Conservation (phyloP, 2,888 invertebrate species). For the Actias luna region DNA sequence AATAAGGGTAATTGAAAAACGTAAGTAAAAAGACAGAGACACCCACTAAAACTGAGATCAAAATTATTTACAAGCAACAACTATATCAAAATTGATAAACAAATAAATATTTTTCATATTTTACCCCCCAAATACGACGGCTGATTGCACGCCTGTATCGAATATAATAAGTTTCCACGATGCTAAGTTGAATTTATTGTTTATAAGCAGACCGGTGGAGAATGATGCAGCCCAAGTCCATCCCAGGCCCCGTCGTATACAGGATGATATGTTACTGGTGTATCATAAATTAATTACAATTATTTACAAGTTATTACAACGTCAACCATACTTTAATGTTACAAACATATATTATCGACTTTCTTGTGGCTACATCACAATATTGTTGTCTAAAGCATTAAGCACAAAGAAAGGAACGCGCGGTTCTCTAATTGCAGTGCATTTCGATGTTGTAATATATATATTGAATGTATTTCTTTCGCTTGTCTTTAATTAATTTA, state of each 20-base stretch:
- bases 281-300: constrained; percentile 2
- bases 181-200: constrained; percentile 40
- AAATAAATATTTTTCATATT: not conserved
- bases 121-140: constrained; percentile 4
- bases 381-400: not conserved
- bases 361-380: not conserved
- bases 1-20: not conserved
- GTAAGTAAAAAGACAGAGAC: not conserved
- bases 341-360: not conserved
- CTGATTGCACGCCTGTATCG: constrained; percentile 9
- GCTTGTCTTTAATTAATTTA: no score
- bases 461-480: no score
- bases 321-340: not conserved
- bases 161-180: constrained; percentile 36
- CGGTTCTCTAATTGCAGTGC: no score
- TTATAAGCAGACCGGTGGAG: constrained; percentile 29
- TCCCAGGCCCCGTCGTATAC: not conserved
- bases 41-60: not conserved
- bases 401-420: not conserved
- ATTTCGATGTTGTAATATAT: no score
- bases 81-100: not conserved
- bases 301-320: constrained; percentile 2
- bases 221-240: constrained; percentile 10
- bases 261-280: constrained; percentile 4
- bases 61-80: not conserved